Conservation (phyloP, 2,113 vertebrate genomes). For the Edolisoma coerulescens region DNA sequence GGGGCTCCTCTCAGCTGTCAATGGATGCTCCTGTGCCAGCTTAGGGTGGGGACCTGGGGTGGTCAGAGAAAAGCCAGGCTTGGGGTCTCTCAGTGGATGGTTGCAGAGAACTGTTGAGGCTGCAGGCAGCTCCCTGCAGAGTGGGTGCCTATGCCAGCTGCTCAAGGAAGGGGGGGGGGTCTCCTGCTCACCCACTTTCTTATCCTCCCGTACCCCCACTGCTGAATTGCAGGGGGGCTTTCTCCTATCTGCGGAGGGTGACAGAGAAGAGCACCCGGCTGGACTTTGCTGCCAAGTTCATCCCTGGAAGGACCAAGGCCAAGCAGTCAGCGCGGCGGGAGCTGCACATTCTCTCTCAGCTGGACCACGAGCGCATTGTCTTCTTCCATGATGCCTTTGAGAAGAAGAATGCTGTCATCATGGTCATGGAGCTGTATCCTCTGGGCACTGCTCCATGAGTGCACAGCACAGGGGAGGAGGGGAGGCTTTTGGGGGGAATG, state of each 20-base stretch:
- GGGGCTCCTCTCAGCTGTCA: background rate
- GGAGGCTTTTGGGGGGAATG: background rate
- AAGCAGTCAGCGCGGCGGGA: conserved; percentile 85
- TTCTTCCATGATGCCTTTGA: conserved; percentile 96
- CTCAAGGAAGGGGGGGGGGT: background rate
- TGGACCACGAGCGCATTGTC: conserved; percentile 88
- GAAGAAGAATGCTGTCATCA: conserved; percentile 87
- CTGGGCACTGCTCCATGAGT: background rate
- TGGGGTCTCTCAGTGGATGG: background rate
- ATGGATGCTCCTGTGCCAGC: accelerated
- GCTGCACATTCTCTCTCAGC: conserved; percentile 84
- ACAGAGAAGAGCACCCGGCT: conserved; percentile 82
- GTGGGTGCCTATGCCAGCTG: background rate
- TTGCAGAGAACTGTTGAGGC: background rate
- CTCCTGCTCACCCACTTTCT: background rate
- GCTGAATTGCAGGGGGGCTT: conserved; percentile 81
- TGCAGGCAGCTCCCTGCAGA: background rate
- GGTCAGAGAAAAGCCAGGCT: background rate
- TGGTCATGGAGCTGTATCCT: conserved; percentile 95
- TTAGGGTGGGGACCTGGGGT: background rate
- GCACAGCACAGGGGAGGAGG: accelerated
- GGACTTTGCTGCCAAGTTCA: conserved; percentile 93
- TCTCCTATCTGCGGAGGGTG: conserved; percentile 94
- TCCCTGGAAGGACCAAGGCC: conserved; percentile 88
- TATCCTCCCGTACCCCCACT: background rate